Percentiles rank a stretch among this genome's conserved stretches.
phyloP scores from a whole-genome alignment of 2,113 vertebrate species.

The Alouatta palliata region DNA sequence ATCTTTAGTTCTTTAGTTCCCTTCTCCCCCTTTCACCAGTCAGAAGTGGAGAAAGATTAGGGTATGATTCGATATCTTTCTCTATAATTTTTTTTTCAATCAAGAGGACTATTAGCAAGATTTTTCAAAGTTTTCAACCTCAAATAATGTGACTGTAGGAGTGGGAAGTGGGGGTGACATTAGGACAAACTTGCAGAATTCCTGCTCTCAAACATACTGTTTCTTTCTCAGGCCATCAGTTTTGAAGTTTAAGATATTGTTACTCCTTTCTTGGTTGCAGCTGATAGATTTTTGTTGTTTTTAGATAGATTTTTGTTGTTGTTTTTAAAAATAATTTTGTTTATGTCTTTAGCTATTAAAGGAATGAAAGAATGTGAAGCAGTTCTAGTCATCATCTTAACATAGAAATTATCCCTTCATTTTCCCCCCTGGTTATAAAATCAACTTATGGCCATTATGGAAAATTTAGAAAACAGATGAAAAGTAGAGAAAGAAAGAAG shows the following conservation, averaged over 20 bases:
- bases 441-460: background rate
- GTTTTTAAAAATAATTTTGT: background rate
- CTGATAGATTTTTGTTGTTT: background rate
- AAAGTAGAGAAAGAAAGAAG: background rate
- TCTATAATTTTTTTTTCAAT: background rate
- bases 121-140: conserved; percentile 10
- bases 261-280: background rate
- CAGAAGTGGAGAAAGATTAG: background rate
- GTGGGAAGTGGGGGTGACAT: background rate
- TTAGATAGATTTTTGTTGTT: background rate
- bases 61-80: background rate
- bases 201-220: background rate
- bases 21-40: background rate
- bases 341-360: background rate
- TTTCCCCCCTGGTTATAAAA: background rate
- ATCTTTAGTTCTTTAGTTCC: background rate
- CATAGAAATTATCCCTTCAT: background rate
- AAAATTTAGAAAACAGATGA: background rate
- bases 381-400: background rate
- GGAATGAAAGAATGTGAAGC: background rate
- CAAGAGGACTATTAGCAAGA: background rate
- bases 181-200: background rate
- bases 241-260: background rate
- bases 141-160: background rate
- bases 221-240: background rate